Evolutionary conservation across 1,140 invertebrate genomes (phyloP), one percentile per base, ranked within the genome.

Genomic region (Drosophila kohkoa): DNA sequence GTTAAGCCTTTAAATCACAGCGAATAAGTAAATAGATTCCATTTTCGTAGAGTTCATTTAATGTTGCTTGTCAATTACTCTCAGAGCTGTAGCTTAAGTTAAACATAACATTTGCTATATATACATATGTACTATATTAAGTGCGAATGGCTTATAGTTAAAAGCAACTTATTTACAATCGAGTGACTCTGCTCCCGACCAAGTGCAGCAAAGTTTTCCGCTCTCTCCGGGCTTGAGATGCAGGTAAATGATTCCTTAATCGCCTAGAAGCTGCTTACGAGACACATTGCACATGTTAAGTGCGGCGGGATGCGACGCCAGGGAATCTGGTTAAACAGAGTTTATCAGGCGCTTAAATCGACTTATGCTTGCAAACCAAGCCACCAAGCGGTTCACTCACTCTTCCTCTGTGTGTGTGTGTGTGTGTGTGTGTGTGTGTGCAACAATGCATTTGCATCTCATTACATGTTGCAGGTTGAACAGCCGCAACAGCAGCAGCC

Each of bases 341-440:
- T 77, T 77, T 79, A 68, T 46, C 64, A 28, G 48, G 49, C 48
- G 69, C 69, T 77, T 68, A 63, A 76, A 60, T 75, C 67, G 73
- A 65, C 57, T 76, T 72, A 76, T n/a, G 62, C 28, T 45, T 41
- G 62, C 57, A 49, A 79, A 55, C 69, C 58, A 74, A 74, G 65
- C 77, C 69, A 48, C 75, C 62, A 55, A 69, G 75, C 59, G 58
- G 57, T 30, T 51, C 4, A 13, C 5, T 25, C 20, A 25, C 20
- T 25, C 20, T 25, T 25, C 3, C 20, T 5, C 13, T 64, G 32
- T 46, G 20, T 28, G 13, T 62, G 43, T 65, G 55, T 55, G 30
- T 60, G n/a, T n/a, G n/a, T n/a, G n/a, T 64, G 32, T 46, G 20
- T 28, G 13, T 62, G 48, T 59, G 60, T 45, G 49, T 43, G 52